Base-by-base conservation (phyloP, 2,797 vertebrate genomes). In the Spea hammondii region DNA sequence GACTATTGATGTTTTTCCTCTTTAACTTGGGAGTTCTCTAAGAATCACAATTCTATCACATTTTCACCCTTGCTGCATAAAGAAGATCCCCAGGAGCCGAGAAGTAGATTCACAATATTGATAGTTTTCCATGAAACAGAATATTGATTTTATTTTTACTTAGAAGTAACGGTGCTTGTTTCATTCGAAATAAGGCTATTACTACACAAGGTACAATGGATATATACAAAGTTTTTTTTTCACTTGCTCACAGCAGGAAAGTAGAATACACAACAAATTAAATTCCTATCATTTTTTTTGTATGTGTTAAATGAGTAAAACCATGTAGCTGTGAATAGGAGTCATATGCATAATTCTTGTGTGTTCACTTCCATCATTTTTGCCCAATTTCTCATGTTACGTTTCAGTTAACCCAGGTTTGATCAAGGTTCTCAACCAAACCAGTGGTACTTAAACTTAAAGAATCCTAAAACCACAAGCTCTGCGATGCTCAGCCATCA, bases 71-170 rank as follows among this genome's bases (percentile, higher is more conserved):
- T 11, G 51, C 10, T 11, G n/a, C 13, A n/a, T 60, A 13, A 10
- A 71, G 70, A 8, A 17, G 32, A 67, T 49, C 67, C 77, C 62
- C 47, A 44, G 48, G 13, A 54, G 51, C 12, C 3, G 11, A 32
- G 32, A 70, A 66, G 67, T 72, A 70, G 69, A 76, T 66, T 70
- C 55, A 47, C 46, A 9, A 64, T 59, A 76, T 57, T 72, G 65
- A 69, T 59, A 70, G 66, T 32, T 64, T 54, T 57, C 53, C 53
- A 59, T 59, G 68, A 72, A 76, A 59, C 68, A 46, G n/a, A 13
- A 49, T 68, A 81, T 67, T 81, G 74, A 81, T 77, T 50, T 45
- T 46, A 48, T 50, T 65, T 67, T 66, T 81, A 48, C 62, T 77
- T 67, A 76, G 73, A 80, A 60, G 79, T 67, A 76, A 64, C 44